Evolutionary conservation across 1,140 invertebrate species (phyloP).

Genomic region (Cotesia vestalis): DNA sequence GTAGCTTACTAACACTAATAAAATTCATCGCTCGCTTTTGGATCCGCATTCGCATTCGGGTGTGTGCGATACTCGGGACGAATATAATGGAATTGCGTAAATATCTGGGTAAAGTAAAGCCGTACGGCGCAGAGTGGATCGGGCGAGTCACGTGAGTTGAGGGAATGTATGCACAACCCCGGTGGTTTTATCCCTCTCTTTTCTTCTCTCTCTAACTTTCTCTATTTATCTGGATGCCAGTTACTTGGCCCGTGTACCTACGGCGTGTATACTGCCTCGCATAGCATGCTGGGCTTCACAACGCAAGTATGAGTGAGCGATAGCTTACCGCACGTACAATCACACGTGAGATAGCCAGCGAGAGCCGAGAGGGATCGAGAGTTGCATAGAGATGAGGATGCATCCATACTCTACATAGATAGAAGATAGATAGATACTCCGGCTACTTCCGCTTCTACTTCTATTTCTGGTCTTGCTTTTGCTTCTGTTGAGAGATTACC

Average conservation of each 20-base stretch:
- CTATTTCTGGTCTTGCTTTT: neutral
- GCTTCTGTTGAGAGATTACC: neutral
- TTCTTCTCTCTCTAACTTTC: too few species aligned
- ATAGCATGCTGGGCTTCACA: neutral
- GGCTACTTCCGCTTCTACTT: neutral
- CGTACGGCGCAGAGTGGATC: too few species aligned
- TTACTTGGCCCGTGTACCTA: too few species aligned
- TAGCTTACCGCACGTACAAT: slow-evolving; percentile 22
- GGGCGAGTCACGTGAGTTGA: too few species aligned
- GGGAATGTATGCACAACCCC: too few species aligned
- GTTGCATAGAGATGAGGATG: slow-evolving; percentile 37
- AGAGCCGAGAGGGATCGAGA: slow-evolving; percentile 27
- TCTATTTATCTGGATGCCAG: too few species aligned
- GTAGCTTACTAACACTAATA: neutral
- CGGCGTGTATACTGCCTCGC: too few species aligned
- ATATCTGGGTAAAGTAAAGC: too few species aligned
- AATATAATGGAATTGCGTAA: too few species aligned
- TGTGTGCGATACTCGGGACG: too few species aligned
- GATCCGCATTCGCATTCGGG: too few species aligned
- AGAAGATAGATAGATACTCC: slow-evolving; percentile 15
- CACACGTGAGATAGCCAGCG: slow-evolving; percentile 31
- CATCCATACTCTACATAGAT: slow-evolving; percentile 26
- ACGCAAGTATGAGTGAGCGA: slow-evolving; percentile 26
- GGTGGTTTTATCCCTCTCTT: too few species aligned
- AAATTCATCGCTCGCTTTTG: neutral